These are phyloP conservation scores for Coelopa pilipes DNA, from an alignment of 2,888 invertebrate genomes.

Conservation along the genomic window DNA sequence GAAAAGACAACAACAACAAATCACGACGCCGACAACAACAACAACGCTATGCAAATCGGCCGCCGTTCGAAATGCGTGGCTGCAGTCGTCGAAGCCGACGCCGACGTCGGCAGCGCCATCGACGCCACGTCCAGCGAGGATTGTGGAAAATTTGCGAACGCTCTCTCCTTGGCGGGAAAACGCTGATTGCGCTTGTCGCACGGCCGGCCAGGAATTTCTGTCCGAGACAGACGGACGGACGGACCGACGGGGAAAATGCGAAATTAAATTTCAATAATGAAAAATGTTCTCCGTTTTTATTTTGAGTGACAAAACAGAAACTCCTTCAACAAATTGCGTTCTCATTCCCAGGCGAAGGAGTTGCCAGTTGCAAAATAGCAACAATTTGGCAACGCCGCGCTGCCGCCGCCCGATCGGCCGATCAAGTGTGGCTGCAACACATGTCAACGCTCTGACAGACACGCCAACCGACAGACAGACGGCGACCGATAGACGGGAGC, in stretches of 20 bases:
- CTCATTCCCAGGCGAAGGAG: background rate
- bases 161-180: slow-evolving; percentile 7
- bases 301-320: background rate
- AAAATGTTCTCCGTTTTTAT: background rate
- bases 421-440: slow-evolving; percentile 9
- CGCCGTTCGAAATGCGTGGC: slow-evolving; percentile 6
- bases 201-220: background rate
- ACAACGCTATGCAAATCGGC: background rate
- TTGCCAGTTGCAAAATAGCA: background rate
- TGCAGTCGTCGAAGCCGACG: background rate
- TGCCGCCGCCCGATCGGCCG: no score
- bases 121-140: background rate
- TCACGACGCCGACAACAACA: background rate
- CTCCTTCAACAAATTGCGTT: background rate
- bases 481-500: no score
- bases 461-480: no score
- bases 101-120: background rate
- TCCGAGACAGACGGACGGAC: background rate
- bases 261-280: background rate
- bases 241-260: background rate
- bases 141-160: background rate
- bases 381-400: background rate
- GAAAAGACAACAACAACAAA: no score
- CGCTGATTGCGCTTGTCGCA: background rate
- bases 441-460: background rate